Evolutionary conservation across 1,140 invertebrate species (phyloP).

Genomic region (Rhyzopertha dominica): DNA sequence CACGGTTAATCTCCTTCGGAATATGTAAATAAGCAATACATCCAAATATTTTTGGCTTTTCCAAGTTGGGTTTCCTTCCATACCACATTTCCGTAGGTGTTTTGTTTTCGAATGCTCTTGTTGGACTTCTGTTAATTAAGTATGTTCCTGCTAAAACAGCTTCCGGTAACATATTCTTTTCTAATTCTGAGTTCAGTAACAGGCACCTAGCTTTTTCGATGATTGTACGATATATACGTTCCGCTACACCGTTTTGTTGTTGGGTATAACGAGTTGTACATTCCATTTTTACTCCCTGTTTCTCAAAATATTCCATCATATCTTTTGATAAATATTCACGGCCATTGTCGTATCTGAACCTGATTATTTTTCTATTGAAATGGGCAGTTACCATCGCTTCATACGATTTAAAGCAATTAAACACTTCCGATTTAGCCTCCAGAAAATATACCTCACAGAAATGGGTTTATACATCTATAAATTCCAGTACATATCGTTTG

Average conservation of each 20-base stretch:
- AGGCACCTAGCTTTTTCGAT: constrained; percentile 40
- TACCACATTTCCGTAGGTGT: constrained; percentile 41
- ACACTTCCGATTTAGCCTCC: constrained; percentile 37
- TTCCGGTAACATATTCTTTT: constrained; percentile 43
- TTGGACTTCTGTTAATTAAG: constrained; percentile 22
- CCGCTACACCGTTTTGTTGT: constrained; percentile 47
- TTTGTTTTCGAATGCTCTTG: constrained; percentile 20
- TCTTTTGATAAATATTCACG: constrained; percentile 18
- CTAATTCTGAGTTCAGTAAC: constrained; percentile 35
- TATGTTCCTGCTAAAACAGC: constrained; percentile 33
- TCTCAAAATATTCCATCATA: constrained; percentile 12
- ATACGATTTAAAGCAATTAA: constrained; percentile 30
- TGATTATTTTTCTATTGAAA: constrained; percentile 13
- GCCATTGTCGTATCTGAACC: constrained; percentile 23
- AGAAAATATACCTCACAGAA: constrained; percentile 39
- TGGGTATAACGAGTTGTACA: constrained; percentile 40
- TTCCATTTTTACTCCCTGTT: constrained; percentile 25
- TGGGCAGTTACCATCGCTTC: constrained; percentile 15
- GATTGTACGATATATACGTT: constrained; percentile 44
- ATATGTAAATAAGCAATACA: constrained; percentile 29
- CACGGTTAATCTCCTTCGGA: constrained; percentile 20
- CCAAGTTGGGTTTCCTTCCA: constrained; percentile 18
- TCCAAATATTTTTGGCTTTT: constrained; percentile 36
- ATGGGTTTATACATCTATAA: constrained; percentile 43
- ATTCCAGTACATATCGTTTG: constrained; percentile 39